Conservation (phyloP, 2,113 vertebrate genomes). For the Hydropotes inermis region DNA sequence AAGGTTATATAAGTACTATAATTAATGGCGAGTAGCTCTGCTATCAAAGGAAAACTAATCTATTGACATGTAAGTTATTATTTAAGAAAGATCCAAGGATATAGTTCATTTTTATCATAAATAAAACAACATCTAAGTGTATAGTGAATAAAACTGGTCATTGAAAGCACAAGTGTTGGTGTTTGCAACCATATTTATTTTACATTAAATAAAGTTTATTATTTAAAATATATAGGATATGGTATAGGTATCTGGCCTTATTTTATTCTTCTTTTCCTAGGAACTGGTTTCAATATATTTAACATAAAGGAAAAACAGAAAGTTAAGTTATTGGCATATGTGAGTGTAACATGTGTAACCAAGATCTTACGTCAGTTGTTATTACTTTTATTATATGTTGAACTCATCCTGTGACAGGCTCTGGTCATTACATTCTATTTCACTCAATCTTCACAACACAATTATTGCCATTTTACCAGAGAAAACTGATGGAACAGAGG, state of each 20-base stretch:
- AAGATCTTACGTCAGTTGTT: background rate
- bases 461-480: background rate
- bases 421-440: background rate
- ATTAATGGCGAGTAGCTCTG: background rate
- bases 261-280: background rate
- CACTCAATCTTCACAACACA: background rate
- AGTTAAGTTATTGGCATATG: background rate
- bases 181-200: background rate
- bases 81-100: background rate
- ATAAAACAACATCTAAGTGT: background rate
- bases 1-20: background rate
- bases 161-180: background rate
- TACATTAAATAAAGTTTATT: background rate
- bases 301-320: background rate
- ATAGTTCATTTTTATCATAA: background rate
- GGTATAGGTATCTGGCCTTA: background rate
- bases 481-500: background rate
- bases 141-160: background rate
- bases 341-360: background rate
- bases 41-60: background rate
- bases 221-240: background rate
- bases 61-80: background rate
- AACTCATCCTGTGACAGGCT: background rate
- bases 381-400: background rate
- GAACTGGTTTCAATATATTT: background rate